phyloP scores from a whole-genome alignment of 2,888 invertebrate species.

The Leucophora obtusa region DNA sequence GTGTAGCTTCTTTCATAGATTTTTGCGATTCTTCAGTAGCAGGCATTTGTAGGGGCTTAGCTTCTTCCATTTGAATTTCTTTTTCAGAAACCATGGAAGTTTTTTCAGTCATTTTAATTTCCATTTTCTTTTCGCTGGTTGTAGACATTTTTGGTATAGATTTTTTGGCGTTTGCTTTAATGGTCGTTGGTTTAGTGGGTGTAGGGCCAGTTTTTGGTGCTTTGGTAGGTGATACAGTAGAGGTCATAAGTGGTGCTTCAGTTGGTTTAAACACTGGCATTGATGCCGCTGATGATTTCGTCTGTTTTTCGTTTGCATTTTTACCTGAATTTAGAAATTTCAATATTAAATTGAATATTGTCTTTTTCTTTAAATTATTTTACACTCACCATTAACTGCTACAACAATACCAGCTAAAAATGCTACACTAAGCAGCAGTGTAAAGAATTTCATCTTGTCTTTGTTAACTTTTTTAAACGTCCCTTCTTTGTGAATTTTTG shows the following conservation, averaged over 20 bases:
- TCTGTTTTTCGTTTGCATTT: neutral
- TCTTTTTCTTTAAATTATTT: neutral
- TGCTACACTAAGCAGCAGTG: conserved; percentile 39
- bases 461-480: neutral
- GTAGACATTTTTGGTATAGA: conserved; percentile 27
- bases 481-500: conserved; percentile 36
- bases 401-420: conserved; percentile 16
- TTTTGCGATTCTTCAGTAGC: conserved; percentile 19
- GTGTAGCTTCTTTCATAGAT: conserved; percentile 59
- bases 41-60: conserved; percentile 24
- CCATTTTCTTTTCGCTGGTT: conserved; percentile 1
- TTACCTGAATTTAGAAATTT: conserved; percentile 13
- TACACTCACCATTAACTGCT: conserved; percentile 35
- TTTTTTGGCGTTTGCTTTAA: conserved; percentile 51
- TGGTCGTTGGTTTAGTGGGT: conserved; percentile 12
- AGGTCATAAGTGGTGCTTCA: conserved; percentile 66
- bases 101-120: conserved; percentile 12
- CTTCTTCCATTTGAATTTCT: conserved; percentile 14
- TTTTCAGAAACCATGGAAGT: neutral
- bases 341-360: neutral
- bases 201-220: conserved; percentile 33
- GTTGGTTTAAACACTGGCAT: conserved; percentile 61
- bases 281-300: neutral
- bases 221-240: conserved; percentile 64
- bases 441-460: conserved; percentile 42